Percentiles rank a stretch among this genome's conserved stretches.
Evolutionary conservation across 2,797 vertebrate species (phyloP).

Genomic region (Arrhamphus sclerolepis): DNA sequence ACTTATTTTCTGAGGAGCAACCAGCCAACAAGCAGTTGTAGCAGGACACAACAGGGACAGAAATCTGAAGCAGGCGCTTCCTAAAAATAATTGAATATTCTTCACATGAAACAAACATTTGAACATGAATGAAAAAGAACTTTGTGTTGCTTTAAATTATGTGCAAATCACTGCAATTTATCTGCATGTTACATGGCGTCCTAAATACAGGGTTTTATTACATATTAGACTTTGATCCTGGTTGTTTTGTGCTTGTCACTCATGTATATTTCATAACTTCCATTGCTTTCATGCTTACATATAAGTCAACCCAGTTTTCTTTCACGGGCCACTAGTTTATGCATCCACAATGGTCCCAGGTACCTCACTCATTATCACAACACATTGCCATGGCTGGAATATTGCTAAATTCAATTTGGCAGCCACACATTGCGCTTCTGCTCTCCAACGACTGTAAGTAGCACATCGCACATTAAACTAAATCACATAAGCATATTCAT

Average conservation of each 20-base stretch:
- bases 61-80: too few relatives aligned
- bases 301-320: conserved; percentile 55
- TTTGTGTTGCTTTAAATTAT: neutral
- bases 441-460: conserved; percentile 27
- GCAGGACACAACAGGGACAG: too few relatives aligned
- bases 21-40: too few relatives aligned
- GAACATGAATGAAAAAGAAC: neutral
- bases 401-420: conserved; percentile 24
- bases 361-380: conserved; percentile 44
- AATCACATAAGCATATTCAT: conserved; percentile 35
- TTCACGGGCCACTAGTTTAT: conserved; percentile 20
- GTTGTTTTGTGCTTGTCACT: conserved; percentile 1
- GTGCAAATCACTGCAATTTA: neutral
- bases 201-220: neutral
- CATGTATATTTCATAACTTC: conserved; percentile 6
- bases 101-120: too few relatives aligned
- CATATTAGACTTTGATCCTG: conserved; percentile 11
- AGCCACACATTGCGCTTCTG: conserved; percentile 21
- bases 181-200: neutral
- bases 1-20: too few relatives aligned
- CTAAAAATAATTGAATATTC: too few relatives aligned
- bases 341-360: conserved; percentile 24
- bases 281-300: conserved; percentile 33
- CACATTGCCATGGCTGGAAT: conserved; percentile 41
- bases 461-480: conserved; percentile 33